A percentile compares a stretch with the other conserved stretches of the same genome.
Evolutionary conservation across 2,888 invertebrate species (phyloP).

Genomic region (Chrysodeixis includens): DNA sequence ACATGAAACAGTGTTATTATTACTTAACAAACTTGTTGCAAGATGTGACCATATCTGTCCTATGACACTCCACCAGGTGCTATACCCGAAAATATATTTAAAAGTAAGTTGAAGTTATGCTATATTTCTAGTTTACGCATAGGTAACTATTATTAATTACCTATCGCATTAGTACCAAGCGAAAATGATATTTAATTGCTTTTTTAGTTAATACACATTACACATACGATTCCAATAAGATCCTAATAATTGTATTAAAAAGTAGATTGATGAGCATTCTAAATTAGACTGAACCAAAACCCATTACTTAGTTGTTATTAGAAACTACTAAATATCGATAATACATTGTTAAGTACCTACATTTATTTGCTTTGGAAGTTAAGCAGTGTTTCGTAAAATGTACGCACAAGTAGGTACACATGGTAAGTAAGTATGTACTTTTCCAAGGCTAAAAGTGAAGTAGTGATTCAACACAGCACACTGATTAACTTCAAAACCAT

Average conservation of each 20-base stretch:
- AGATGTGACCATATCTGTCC: slow-evolving; percentile 19
- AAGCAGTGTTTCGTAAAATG: background rate
- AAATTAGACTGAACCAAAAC: too few species aligned
- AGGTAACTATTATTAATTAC: too few species aligned
- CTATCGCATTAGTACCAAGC: too few species aligned
- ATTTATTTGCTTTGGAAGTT: background rate
- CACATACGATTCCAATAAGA: too few species aligned
- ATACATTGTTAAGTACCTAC: background rate
- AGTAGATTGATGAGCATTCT: background rate
- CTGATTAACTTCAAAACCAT: background rate
- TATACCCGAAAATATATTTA: slow-evolving; percentile 8
- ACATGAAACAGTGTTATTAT: slow-evolving; percentile 35
- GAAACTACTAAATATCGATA: background rate
- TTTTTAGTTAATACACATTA: too few species aligned
- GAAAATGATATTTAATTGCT: too few species aligned
- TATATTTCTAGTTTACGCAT: too few species aligned
- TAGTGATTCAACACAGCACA: background rate
- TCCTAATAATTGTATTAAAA: too few species aligned
- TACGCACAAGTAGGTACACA: background rate
- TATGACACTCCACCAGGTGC: slow-evolving; percentile 7
- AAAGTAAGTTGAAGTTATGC: slow-evolving; percentile 34
- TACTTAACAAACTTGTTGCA: slow-evolving; percentile 14
- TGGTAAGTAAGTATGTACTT: background rate
- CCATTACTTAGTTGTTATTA: background rate
- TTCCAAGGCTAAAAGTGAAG: background rate